A percentile compares a stretch with the other conserved stretches of the same genome.
Conservation (phyloP, 2,888 invertebrate species). For the Carabus problematicus region DNA sequence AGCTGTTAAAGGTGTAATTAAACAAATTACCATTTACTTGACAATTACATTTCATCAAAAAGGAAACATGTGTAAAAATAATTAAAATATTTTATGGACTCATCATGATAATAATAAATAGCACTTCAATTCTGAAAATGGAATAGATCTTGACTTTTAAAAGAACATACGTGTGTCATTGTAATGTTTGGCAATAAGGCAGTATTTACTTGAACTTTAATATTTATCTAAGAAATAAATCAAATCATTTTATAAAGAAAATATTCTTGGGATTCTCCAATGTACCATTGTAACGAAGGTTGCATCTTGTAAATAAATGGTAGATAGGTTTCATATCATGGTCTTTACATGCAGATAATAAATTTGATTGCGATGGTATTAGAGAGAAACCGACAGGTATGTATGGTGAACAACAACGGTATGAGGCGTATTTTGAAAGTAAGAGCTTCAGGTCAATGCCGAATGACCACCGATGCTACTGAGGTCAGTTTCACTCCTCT, state of each 20-base stretch:
- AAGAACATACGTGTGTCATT: no score
- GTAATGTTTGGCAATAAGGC: no score
- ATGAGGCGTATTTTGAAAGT: slow-evolving; percentile 29
- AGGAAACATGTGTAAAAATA: slow-evolving; percentile 10
- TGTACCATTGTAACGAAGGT: background rate
- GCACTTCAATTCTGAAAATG: no score
- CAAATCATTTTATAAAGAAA: no score
- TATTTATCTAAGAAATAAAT: no score
- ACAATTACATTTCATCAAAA: background rate
- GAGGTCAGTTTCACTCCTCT: slow-evolving; percentile 25
- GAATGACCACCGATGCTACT: slow-evolving; percentile 32
- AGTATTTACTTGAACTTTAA: no score
- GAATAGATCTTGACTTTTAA: no score
- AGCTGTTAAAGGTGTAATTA: slow-evolving; percentile 5
- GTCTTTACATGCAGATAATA: background rate
- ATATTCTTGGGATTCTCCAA: no score
- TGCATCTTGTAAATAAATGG: background rate
- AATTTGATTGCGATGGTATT: background rate
- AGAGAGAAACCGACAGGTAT: no score
- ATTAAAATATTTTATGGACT: background rate
- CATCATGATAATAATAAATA: no score
- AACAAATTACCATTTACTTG: no score
- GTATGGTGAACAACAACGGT: background rate
- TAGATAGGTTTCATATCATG: background rate
- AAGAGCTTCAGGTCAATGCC: slow-evolving; percentile 27